Conservation (phyloP, 2,888 invertebrate species). For the Acanthopleura granulata region DNA sequence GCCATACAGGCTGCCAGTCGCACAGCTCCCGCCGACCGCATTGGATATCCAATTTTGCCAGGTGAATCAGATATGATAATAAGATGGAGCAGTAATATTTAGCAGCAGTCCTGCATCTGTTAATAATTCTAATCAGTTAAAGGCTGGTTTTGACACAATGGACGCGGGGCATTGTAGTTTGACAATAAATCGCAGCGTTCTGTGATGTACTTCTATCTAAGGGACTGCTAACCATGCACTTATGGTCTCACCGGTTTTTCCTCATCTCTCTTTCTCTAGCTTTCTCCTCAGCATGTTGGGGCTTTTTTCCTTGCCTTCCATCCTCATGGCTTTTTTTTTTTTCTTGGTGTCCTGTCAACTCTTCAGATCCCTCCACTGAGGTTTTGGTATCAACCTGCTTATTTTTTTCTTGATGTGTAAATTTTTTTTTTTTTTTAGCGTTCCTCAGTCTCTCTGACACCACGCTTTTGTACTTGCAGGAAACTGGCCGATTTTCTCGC, state of each 20-base stretch:
- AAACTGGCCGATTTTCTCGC: background rate
- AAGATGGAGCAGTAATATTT: constrained; percentile 15
- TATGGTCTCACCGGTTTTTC: background rate
- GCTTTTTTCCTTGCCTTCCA: background rate
- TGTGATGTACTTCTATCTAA: too few species aligned
- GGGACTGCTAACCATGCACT: too few species aligned
- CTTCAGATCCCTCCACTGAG: background rate
- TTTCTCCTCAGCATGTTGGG: background rate
- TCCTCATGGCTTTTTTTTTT: background rate
- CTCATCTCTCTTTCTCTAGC: background rate
- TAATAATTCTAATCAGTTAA: constrained; percentile 15
- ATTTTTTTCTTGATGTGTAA: too few species aligned
- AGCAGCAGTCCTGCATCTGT: constrained; percentile 13
- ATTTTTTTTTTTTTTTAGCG: too few species aligned
- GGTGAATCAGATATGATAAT: constrained; percentile 16
- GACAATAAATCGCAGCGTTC: too few species aligned
- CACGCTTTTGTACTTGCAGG: background rate
- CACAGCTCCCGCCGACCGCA: background rate
- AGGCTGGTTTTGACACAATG: background rate
- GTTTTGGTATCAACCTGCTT: too few species aligned
- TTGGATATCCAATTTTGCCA: constrained; percentile 16
- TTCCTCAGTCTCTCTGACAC: too few species aligned
- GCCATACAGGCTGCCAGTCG: background rate
- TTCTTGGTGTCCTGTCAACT: background rate
- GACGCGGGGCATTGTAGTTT: background rate